Evolutionary conservation across 2,888 invertebrate species (phyloP).

Genomic region (Eulithis prunata): DNA sequence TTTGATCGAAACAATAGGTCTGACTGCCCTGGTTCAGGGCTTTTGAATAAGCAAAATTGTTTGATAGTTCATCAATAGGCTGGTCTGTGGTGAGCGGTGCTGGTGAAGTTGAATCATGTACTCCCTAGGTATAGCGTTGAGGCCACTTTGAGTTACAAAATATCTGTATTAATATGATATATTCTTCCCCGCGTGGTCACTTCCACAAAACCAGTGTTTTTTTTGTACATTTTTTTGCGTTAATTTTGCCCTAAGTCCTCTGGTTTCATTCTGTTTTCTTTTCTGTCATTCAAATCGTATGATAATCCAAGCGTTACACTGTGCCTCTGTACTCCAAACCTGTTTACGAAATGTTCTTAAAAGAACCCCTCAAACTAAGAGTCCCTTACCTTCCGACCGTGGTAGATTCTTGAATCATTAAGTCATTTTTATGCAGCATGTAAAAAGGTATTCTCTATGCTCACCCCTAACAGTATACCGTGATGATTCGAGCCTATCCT

Average conservation of each 20-base stretch:
- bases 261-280: slow-evolving; percentile 12
- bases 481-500: slow-evolving; percentile 33
- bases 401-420: slow-evolving; percentile 30
- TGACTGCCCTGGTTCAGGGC: slow-evolving; percentile 25
- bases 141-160: no score
- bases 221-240: no score
- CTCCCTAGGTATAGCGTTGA: no score
- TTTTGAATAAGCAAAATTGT: slow-evolving; percentile 27
- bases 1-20: slow-evolving; percentile 34
- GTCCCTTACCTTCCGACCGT: slow-evolving; percentile 23
- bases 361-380: slow-evolving; percentile 20
- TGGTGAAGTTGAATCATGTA: slow-evolving; percentile 6
- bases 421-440: slow-evolving; percentile 27
- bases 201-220: no score
- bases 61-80: slow-evolving; percentile 21
- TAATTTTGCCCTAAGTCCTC: not conserved
- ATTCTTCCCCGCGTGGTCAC: no score
- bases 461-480: slow-evolving; percentile 24
- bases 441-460: slow-evolving; percentile 12
- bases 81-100: slow-evolving; percentile 5
- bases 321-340: slow-evolving; percentile 17
- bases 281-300: slow-evolving; percentile 32
- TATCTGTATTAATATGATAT: no score
- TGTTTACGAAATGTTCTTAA: slow-evolving; percentile 19
- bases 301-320: slow-evolving; percentile 28